Base-by-base conservation (phyloP, 2,888 invertebrate genomes). In the Trisateles emortualis region DNA sequence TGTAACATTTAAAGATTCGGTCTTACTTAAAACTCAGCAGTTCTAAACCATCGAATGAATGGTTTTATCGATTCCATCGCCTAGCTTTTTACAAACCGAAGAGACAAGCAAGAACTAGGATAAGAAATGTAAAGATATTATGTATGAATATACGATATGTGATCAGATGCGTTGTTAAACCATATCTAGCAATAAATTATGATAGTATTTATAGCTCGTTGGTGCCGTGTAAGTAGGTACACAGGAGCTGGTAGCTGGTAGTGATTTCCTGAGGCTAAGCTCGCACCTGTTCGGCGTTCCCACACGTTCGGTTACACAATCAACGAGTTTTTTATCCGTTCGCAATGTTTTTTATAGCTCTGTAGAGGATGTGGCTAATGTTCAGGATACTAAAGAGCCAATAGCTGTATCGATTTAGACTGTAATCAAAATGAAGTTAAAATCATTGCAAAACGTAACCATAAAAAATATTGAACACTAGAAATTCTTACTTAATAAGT, bases 301-400 rank as follows among this genome's bases (percentile, higher is more conserved):
- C 89, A 88, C 87, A 86, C 84, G 79, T 1, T 76, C 74, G 44
- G 78, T 86, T 85, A 83, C 81, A 85, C 86, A 87, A 87, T 84
- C 84, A 86, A 83, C 86, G 69, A 74, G 83, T 78, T 88, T 88
- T 86, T 87, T 88, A 84, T 87, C 79, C 82, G 81, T 82, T 81
- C 68, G 84, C 87, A 78, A 86, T 82, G 79, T 82, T 81, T 79
- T 29, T 84, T 84, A 78, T 78, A 72, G 68, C 41, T 72, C 66
- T 58, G 66, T 73, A 65, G 77, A 82, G 86, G 86, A 86, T 84
- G 81, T 77, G 67, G 78, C 71, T 76, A 79, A 78, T 76, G 48
- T 53, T 44, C 53, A 59, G 22, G 61, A 59, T 50, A 55, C 36
- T 58, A 46, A 45, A 46, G 44, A 46, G 47, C 52, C 55, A 72